phyloP scores from a whole-genome alignment of 1,140 invertebrate species.

The Lamellibrachia luymesi region DNA sequence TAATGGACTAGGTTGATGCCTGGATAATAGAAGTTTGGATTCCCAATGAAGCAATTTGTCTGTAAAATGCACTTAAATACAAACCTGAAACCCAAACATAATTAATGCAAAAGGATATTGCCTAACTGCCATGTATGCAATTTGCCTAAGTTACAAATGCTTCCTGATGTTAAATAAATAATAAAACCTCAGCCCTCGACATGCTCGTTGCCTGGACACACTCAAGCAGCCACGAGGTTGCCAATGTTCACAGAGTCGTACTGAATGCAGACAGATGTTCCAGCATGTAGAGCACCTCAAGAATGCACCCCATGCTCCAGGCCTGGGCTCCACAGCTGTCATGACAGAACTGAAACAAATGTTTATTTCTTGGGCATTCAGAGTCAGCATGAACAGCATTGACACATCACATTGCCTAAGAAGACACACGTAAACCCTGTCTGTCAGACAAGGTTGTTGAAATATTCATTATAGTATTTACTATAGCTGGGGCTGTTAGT shows the following conservation, averaged over 20 bases:
- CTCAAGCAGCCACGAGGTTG: neutral
- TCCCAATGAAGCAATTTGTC: neutral
- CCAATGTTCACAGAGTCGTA: neutral
- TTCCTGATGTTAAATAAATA: neutral
- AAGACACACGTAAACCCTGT: too few relatives aligned
- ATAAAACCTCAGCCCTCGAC: neutral
- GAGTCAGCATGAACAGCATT: too few relatives aligned
- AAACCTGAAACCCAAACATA: neutral
- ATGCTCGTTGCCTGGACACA: neutral
- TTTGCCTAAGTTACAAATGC: neutral
- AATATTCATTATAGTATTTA: too few relatives aligned
- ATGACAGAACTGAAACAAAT: slow-evolving; percentile 64
- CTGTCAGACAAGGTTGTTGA: too few relatives aligned
- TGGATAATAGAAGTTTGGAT: neutral
- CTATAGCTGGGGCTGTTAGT: too few relatives aligned
- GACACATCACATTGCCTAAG: too few relatives aligned
- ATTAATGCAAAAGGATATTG: neutral
- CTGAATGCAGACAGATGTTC: neutral
- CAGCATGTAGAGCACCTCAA: slow-evolving; percentile 65
- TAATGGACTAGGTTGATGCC: too few relatives aligned
- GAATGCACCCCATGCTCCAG: slow-evolving; percentile 85
- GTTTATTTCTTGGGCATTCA: too few relatives aligned
- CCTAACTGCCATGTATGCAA: neutral
- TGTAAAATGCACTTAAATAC: neutral
- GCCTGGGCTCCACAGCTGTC: slow-evolving; percentile 92